phyloP scores from a whole-genome alignment of 1,140 invertebrate genomes.

The Aphaenogaster floridana region DNA sequence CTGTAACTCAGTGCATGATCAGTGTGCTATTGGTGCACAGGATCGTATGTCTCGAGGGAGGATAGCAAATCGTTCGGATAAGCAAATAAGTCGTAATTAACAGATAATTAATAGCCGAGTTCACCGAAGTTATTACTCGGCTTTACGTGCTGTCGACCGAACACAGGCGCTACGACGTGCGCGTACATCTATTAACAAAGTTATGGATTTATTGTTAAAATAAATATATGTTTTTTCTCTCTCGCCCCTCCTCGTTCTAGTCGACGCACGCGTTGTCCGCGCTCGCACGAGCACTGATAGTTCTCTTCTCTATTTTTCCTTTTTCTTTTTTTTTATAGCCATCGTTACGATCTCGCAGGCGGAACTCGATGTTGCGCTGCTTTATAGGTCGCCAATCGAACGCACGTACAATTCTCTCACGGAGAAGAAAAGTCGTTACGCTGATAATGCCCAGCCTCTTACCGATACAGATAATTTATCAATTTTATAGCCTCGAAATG shows the following conservation, averaged over 20 bases:
- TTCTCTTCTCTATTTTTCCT: not conserved
- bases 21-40: conserved; percentile 1
- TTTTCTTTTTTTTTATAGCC: conserved; percentile 24
- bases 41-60: conserved; percentile 28
- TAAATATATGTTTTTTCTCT: conserved; percentile 37
- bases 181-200: conserved; percentile 61
- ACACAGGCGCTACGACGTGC: not conserved
- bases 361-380: conserved; percentile 21
- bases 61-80: conserved; percentile 53
- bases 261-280: too few species aligned
- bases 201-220: conserved; percentile 38
- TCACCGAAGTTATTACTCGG: conserved; percentile 70
- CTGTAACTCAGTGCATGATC: not conserved
- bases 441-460: conserved; percentile 29
- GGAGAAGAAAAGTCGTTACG: conserved; percentile 32
- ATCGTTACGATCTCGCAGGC: conserved; percentile 26
- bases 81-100: conserved; percentile 73
- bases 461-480: not conserved
- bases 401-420: not conserved
- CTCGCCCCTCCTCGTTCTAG: not conserved
- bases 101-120: conserved; percentile 74
- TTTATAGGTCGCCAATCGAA: not conserved
- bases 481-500: not conserved
- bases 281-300: not conserved
- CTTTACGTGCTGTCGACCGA: conserved; percentile 61